Evolutionary conservation across 2,113 vertebrate genomes (phyloP), one percentile per base, ranked within the genome.

Genomic region (Tiliqua scincoides): DNA sequence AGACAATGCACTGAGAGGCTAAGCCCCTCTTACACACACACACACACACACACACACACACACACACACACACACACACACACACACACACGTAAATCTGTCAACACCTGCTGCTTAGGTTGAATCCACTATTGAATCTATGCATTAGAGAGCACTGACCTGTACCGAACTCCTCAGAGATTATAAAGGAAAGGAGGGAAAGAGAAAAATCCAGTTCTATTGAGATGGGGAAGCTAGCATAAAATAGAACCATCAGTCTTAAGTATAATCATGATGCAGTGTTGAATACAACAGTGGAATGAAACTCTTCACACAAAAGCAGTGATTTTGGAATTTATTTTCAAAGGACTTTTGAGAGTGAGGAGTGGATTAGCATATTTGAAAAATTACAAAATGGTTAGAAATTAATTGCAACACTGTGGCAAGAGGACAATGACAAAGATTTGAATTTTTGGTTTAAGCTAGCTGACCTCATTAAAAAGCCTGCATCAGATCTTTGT

Each of bases 351-450:
- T 1, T 40, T 0, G 79, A 57, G 1, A 0, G 2, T 52, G 62
- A 75, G 30, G 77, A 83, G 79, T 18, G 73, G 25, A 88, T 89
- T 73, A 88, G 18, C 71, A 61, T 3, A 59, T 90, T 25, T 14
- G 37, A 79, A 37, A 85, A 6, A 68, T 30, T 63, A 75, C 0
- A 80, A 81, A 90, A 85, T 1, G 3, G 25, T 82, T 57, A 3
- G 25, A 71, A 86, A 82, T 79, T 73, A 83, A 86, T 73, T 90
- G 23, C 52, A 30, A 6, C 62, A 30, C 52, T 48, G 74, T 61
- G 77, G 8, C 5, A 68, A 32, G 25, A 40, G 73, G 80, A 90
- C 21, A 77, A 61, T 70, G 21, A 79, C 37, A 62, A 79, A 21
- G 83, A 70, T 67, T 2, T 65, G 1, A 27, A 35, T 74, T 80